Conservation (phyloP, 2,888 invertebrate species). For the Suillia variegata region DNA sequence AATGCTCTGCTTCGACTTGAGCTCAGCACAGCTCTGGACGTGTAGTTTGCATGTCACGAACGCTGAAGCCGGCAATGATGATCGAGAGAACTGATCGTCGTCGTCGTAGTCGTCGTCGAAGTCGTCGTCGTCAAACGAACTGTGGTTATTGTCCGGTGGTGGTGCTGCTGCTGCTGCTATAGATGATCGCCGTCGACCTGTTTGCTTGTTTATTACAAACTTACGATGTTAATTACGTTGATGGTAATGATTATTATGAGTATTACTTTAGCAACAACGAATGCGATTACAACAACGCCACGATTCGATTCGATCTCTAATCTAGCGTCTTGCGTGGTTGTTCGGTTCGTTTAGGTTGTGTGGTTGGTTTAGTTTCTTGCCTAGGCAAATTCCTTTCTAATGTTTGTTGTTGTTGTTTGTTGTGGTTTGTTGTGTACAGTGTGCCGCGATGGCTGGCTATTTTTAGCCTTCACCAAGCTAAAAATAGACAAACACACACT, state of each 20-base stretch:
- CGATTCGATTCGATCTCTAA: neutral
- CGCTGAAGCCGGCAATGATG: slow-evolving; percentile 31
- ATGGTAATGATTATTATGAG: too few relatives aligned
- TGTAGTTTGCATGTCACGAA: slow-evolving; percentile 21
- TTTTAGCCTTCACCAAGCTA: slow-evolving; percentile 17
- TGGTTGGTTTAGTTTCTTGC: neutral
- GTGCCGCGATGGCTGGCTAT: too few relatives aligned
- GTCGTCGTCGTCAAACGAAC: too few relatives aligned
- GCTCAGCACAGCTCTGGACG: slow-evolving; percentile 37
- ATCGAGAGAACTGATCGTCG: too few relatives aligned
- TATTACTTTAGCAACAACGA: too few relatives aligned
- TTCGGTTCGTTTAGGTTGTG: neutral
- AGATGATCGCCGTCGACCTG: slow-evolving; percentile 26
- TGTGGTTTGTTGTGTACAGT: too few relatives aligned
- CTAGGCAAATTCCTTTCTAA: slow-evolving; percentile 13
- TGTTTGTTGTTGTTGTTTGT: too few relatives aligned
- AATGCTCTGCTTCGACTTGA: slow-evolving; percentile 34
- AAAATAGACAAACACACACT: slow-evolving; percentile 17
- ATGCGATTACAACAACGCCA: neutral
- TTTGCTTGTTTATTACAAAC: slow-evolving; percentile 26
- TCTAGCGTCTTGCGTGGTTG: neutral
- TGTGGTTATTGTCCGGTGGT: slow-evolving; percentile 42
- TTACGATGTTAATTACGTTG: too few relatives aligned
- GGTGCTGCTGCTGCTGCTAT: slow-evolving; percentile 24
- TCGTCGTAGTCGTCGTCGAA: too few relatives aligned